Percentiles rank a stretch among this genome's conserved stretches.
Evolutionary conservation across 2,113 vertebrate species (phyloP).

Genomic region (Pogona vitticeps): DNA sequence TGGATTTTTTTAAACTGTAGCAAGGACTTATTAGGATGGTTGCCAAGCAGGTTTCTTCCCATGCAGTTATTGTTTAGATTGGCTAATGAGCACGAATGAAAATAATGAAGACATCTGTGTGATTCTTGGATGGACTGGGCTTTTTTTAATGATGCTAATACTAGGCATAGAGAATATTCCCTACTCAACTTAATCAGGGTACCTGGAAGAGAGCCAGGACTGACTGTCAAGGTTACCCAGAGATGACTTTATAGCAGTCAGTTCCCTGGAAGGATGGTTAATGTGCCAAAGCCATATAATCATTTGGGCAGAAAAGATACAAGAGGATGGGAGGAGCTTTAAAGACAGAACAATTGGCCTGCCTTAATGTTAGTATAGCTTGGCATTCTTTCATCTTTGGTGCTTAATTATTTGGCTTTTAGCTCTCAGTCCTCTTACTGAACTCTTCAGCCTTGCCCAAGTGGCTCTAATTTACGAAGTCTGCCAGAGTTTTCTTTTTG

Average conservation of each 20-base stretch:
- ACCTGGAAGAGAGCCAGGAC: constrained; percentile 53
- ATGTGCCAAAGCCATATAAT: constrained; percentile 55
- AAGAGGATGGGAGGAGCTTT: constrained; percentile 38
- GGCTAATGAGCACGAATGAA: constrained; percentile 66
- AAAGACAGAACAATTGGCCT: constrained; percentile 49
- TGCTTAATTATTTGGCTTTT: constrained; percentile 60
- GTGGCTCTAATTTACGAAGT: background rate
- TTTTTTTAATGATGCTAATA: constrained; percentile 60
- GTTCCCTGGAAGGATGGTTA: constrained; percentile 45
- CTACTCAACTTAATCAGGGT: constrained; percentile 25
- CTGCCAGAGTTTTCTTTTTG: background rate
- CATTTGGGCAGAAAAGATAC: background rate
- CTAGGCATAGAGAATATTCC: constrained; percentile 60
- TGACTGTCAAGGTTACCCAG: constrained; percentile 62
- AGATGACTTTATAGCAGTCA: constrained; percentile 55
- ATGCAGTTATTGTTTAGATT: constrained; percentile 61
- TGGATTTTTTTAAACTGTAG: constrained; percentile 12
- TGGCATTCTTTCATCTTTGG: constrained; percentile 53
- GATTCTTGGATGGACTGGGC: constrained; percentile 58
- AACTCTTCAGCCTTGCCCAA: background rate
- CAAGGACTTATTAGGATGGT: constrained; percentile 47
- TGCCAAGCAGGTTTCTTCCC: constrained; percentile 58
- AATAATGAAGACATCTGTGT: constrained; percentile 62
- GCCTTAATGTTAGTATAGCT: constrained; percentile 56
- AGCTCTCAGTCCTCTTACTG: constrained; percentile 46